These are phyloP conservation scores for Berghia stephanieae DNA, from an alignment of 1,140 invertebrate species.

Conservation along the genomic window DNA sequence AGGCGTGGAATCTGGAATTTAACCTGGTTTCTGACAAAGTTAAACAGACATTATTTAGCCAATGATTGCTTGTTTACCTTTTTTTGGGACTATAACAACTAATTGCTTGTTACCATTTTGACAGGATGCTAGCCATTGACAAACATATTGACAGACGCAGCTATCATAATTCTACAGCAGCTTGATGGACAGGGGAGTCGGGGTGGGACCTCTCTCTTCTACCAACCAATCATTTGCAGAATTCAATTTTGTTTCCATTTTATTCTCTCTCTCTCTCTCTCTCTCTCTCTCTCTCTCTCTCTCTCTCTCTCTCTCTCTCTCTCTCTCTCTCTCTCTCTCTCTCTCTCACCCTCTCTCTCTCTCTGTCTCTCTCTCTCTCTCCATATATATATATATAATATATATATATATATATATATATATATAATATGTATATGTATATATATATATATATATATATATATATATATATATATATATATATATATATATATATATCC, in stretches of 20 bases:
- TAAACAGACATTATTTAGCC: not conserved
- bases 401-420: not conserved
- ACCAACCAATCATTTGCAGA: not conserved
- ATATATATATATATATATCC: slow-evolving; percentile 10
- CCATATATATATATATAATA: not conserved
- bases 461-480: slow-evolving; percentile 17
- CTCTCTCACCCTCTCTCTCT: slow-evolving; percentile 12
- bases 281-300: not conserved
- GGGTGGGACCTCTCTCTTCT: not conserved
- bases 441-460: slow-evolving; percentile 21
- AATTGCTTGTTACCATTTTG: not conserved
- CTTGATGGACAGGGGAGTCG: not conserved
- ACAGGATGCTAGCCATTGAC: not conserved
- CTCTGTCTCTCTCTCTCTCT: slow-evolving; percentile 14
- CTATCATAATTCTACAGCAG: too few species aligned
- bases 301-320: too few species aligned
- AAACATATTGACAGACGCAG: not conserved
- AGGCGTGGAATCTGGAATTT: too few species aligned
- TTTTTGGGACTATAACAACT: not conserved
- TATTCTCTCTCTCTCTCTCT: not conserved
- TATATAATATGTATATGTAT: not conserved
- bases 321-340: not conserved
- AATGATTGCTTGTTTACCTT: not conserved
- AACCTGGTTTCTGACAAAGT: not conserved
- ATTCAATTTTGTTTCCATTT: not conserved